Base-by-base conservation (phyloP, 1,140 invertebrate genomes). In the Microplitis mediator region DNA sequence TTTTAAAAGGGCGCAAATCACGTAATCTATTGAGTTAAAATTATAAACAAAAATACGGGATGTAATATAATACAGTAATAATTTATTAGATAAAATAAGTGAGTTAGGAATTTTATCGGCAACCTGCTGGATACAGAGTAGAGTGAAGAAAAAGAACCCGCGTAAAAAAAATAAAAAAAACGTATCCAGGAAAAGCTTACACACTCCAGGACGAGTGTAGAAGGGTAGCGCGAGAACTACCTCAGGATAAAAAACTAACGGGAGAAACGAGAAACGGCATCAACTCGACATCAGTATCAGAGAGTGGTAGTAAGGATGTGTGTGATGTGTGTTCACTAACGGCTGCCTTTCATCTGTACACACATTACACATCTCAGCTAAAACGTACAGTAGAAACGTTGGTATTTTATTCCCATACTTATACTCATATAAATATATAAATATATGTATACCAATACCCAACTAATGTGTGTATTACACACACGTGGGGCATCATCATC, bases 261-360 rank as follows among this genome's bases (percentile, higher is more conserved):
- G 32, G 62, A 69, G 39, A 51, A 50, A 51, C 6, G 23, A 61
- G 39, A 70, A 62, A 66, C 70, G 76, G 67, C 75, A 54, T 45
- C 39, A 45, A 45, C 39, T 45, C 39, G 11, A 45, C 39, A 45
- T 45, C 39, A 45, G 39, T 11, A 45, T 45, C 39, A 23, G 39
- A 45, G 9, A 45, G 39, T 45, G 39, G 39, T 45, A 11, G 39
- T 45, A 45, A 45, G 39, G 39, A 45, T 45, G 39, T 23, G 39
- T 23, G 23, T 45, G 39, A 45, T 45, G 39, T 45, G 78, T 75
- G 76, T 78, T 78, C 82, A 79, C 79, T 81, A 82, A 73, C 64
- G 65, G 58, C 65, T 54, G 61, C 69, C 39, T 74, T 68, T 69
- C 78, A 35, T 64, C 58, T 65, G 58, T 63, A 50, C 56, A 56